Evolutionary conservation across 2,113 vertebrate genomes (phyloP).

Genomic region (Vimba vimba): DNA sequence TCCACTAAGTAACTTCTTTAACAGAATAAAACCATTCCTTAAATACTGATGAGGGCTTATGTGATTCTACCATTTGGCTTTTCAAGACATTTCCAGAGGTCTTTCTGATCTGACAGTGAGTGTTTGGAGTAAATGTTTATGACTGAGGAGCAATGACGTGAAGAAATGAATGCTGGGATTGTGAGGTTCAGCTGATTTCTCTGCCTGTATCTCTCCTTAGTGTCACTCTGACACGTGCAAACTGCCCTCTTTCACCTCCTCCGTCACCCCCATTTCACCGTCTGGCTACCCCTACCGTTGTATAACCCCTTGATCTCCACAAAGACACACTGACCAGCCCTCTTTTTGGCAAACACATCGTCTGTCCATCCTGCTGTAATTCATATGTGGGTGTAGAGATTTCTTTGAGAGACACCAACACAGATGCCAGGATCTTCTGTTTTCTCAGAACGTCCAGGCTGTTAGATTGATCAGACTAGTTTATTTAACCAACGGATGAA

Average conservation of each 20-base stretch:
- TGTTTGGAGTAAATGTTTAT: background rate
- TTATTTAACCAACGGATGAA: background rate
- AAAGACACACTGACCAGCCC: constrained; percentile 10
- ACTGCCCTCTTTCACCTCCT: background rate
- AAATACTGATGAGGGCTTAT: background rate
- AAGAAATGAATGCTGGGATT: background rate
- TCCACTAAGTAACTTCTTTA: background rate
- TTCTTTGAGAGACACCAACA: constrained; percentile 2
- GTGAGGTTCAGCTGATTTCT: constrained; percentile 41
- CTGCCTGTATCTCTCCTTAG: background rate
- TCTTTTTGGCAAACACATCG: background rate
- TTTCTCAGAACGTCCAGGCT: background rate
- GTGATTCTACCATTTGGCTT: background rate
- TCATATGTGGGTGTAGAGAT: background rate
- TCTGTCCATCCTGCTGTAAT: background rate
- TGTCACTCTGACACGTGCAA: constrained; percentile 30
- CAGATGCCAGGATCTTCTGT: background rate
- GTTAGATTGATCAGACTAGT: background rate
- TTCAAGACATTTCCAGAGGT: constrained; percentile 23
- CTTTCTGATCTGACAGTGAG: constrained; percentile 19
- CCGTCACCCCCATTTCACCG: background rate
- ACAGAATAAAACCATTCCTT: background rate
- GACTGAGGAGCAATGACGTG: background rate
- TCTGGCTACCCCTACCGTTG: background rate
- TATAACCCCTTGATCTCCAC: background rate